Conservation (phyloP, 2,888 invertebrate species). For the Itoplectis maculator region DNA sequence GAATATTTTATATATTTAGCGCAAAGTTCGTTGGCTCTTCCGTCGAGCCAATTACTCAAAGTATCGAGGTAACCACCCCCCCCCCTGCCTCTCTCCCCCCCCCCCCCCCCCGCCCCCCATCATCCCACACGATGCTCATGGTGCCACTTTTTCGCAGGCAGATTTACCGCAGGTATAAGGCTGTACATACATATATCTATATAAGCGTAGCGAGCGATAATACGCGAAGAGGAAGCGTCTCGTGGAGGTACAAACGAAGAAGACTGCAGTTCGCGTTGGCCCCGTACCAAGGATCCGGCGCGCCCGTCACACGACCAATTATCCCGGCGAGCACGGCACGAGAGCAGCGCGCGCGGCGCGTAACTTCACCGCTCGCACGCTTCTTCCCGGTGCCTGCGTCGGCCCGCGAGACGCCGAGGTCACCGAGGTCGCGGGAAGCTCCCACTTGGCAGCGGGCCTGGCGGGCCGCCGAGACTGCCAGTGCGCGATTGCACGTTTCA, state of each 20-base stretch:
- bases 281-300: conserved; percentile 61
- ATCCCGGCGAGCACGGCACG: conserved; percentile 56
- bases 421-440: conserved; percentile 61
- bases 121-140: no score
- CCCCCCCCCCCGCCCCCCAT: no score
- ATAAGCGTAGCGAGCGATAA: conserved; percentile 46
- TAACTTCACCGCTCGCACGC: conserved; percentile 56
- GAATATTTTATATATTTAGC: no score
- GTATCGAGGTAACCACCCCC: no score
- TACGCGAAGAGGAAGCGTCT: conserved; percentile 53
- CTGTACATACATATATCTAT: conserved; percentile 20
- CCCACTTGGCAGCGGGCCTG: conserved; percentile 69
- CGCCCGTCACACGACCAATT: conserved; percentile 65
- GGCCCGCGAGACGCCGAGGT: conserved; percentile 49
- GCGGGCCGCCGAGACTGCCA: conserved; percentile 46
- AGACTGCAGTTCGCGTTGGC: conserved; percentile 49
- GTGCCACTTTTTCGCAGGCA: neutral
- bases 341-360: conserved; percentile 28
- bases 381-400: conserved; percentile 41
- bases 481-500: conserved; percentile 61
- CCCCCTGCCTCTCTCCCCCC: no score
- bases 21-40: no score
- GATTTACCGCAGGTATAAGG: neutral
- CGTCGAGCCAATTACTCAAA: no score
- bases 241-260: conserved; percentile 47